Base-by-base conservation (phyloP, 2,113 vertebrate species). In the Hiodon tergisus region DNA sequence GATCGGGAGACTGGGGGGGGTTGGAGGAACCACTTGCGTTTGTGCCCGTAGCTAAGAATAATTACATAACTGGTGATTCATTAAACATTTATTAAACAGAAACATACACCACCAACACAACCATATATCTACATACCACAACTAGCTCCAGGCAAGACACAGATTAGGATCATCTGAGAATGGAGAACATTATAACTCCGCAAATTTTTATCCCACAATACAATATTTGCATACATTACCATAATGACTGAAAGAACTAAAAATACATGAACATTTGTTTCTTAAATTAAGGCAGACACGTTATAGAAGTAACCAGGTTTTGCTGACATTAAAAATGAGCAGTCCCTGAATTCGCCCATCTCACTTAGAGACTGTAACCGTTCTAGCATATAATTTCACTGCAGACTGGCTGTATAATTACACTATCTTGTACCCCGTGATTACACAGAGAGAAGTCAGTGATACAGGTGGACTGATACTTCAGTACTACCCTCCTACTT, bases 211-310 rank as follows among this genome's bases (percentile, higher is more conserved):
- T 67, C n/a, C 60, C 16, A 66, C 72, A 57, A 31, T 66, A 74
- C 31, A 17, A 46, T 17, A 74, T 74, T 57, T 74, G 63, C 13
- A 66, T 55, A 74, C 61, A 73, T 65, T 52, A 74, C 61, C 17
- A 31, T 65, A 50, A 74, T 17, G 17, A 59, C 46, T 46, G 67
- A 53, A 65, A 74, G 10, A 55, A 73, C 14, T 46, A 31, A 52
- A 65, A 46, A 65, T 5, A 17, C 60, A 52, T 31, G 53, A 50
- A 16, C 71, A 3, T 52, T 51, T 53, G 50, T 3, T 17, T 31
- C 65, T 65, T 13, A 17, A 46, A 50, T 14, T 47, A 57, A 47
- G 54, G 50, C 59, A 73, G 13, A 46, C 71, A 65, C 31, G 51
- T 52, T 65, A 66, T 13, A n/a, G 72, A 73, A 66, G 61, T n/a